phyloP scores from a whole-genome alignment of 2,888 invertebrate genomes.

The Pyralis farinalis region DNA sequence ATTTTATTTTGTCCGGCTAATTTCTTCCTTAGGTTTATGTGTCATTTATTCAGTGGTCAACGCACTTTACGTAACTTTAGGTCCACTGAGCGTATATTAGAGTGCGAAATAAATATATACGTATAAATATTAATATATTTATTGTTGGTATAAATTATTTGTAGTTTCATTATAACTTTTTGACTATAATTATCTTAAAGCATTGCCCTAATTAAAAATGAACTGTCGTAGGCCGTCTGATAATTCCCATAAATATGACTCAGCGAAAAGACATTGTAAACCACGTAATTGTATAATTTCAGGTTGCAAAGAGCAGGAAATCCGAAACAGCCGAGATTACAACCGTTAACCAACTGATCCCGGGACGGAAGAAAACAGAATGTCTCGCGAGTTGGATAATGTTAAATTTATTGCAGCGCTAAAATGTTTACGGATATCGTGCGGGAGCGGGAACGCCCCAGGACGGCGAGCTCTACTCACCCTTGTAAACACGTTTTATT shows the following conservation, averaged over 20 bases:
- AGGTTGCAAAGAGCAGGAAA: conserved; percentile 58
- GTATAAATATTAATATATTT: too few relatives aligned
- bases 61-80: too few relatives aligned
- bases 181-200: too few relatives aligned
- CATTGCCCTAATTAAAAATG: conserved; percentile 5
- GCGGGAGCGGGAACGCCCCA: conserved; percentile 54
- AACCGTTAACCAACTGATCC: conserved; percentile 77
- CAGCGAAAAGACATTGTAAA: conserved; percentile 47
- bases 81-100: too few relatives aligned
- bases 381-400: conserved; percentile 76
- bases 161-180: too few relatives aligned
- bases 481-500: conserved; percentile 82
- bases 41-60: conserved; percentile 27
- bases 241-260: conserved; percentile 39
- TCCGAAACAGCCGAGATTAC: conserved; percentile 72
- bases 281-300: conserved; percentile 70
- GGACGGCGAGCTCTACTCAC: conserved; percentile 71
- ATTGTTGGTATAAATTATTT: too few relatives aligned
- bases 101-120: too few relatives aligned
- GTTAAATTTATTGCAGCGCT: conserved; percentile 79
- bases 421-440: conserved; percentile 80
- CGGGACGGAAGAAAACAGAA: conserved; percentile 74
- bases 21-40: conserved; percentile 42
- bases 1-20: conserved; percentile 57
- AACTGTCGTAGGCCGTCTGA: too few relatives aligned